These are phyloP conservation scores for Planococcus citri DNA, from an alignment of 1,140 invertebrate species.

Conservation along the genomic window DNA sequence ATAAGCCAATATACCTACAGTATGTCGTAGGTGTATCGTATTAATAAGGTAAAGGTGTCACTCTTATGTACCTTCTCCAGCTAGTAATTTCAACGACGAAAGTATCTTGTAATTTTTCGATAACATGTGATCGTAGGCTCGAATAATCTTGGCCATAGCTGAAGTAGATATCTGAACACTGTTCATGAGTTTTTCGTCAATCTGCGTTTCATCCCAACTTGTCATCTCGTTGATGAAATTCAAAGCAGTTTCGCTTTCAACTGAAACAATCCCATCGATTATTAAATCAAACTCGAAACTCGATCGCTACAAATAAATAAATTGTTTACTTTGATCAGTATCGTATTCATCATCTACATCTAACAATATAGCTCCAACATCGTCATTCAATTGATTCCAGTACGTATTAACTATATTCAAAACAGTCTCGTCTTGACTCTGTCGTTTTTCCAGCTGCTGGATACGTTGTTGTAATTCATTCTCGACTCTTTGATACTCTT, in stretches of 20 bases:
- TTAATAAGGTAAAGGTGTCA: no score
- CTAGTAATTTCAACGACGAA: background rate
- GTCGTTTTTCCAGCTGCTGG: constrained; percentile 90
- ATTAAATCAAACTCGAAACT: no score
- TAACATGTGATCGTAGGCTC: constrained; percentile 87
- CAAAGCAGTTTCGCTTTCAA: constrained; percentile 92
- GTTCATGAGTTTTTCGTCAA: constrained; percentile 89
- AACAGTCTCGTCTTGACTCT: constrained; percentile 94
- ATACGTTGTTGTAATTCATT: constrained; percentile 80
- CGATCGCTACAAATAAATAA: background rate
- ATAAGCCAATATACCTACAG: no score
- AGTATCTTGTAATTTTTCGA: constrained; percentile 31
- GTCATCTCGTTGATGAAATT: constrained; percentile 92
- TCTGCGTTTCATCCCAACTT: constrained; percentile 93
- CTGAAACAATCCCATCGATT: constrained; percentile 36
- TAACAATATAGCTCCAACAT: constrained; percentile 83
- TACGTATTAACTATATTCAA: constrained; percentile 95
- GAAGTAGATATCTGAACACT: constrained; percentile 82
- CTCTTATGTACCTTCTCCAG: background rate
- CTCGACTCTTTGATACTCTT: constrained; percentile 78
- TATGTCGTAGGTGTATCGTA: background rate
- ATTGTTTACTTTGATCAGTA: constrained; percentile 52
- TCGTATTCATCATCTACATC: constrained; percentile 95
- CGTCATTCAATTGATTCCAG: constrained; percentile 96
- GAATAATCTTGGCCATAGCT: constrained; percentile 88